phyloP scores from a whole-genome alignment of 1,140 invertebrate genomes.

The Nymphalis io region DNA sequence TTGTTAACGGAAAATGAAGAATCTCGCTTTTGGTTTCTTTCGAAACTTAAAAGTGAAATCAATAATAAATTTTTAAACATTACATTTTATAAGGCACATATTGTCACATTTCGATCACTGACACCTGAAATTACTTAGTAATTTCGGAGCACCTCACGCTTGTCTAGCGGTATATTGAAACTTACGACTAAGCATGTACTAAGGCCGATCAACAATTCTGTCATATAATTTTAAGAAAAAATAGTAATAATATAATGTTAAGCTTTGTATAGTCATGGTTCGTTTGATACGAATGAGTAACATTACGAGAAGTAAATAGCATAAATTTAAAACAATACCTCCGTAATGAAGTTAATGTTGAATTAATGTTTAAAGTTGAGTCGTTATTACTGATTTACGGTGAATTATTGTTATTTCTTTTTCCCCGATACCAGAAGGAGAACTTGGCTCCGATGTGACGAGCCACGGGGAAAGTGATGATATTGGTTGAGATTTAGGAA shows the following conservation, averaged over 20 bases:
- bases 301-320: neutral
- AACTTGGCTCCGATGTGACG: constrained; percentile 86
- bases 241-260: neutral
- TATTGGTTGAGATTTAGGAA: constrained; percentile 72
- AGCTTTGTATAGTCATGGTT: constrained; percentile 9
- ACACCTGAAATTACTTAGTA: constrained; percentile 40
- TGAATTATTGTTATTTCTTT: constrained; percentile 84
- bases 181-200: neutral
- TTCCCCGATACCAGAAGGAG: constrained; percentile 84
- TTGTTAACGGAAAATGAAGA: constrained; percentile 27
- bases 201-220: neutral
- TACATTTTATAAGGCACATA: constrained; percentile 34
- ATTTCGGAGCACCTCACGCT: constrained; percentile 41
- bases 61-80: constrained; percentile 17
- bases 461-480: constrained; percentile 87
- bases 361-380: constrained; percentile 83
- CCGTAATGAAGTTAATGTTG: neutral
- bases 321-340: neutral
- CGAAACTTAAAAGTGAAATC: constrained; percentile 72
- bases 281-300: neutral
- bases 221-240: neutral
- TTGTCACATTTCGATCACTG: constrained; percentile 31
- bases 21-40: constrained; percentile 69
- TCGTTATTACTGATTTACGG: constrained; percentile 91
- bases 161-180: constrained; percentile 10